Evolutionary conservation across 2,797 vertebrate species (phyloP), one percentile per base, ranked within the genome.

Genomic region (Neostethus bicornis): DNA sequence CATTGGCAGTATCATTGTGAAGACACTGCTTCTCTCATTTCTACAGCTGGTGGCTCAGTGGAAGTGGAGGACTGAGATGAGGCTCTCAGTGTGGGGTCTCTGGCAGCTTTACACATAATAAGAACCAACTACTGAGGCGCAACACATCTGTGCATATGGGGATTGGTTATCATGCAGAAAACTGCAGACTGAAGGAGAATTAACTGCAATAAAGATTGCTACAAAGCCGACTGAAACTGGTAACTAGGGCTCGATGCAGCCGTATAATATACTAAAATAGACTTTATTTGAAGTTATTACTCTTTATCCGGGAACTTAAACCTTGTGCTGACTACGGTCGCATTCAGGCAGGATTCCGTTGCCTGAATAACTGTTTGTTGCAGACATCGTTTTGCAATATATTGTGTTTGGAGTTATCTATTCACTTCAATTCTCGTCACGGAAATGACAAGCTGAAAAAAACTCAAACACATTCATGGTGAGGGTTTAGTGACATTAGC

Each of bases 21-120:
- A 48, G 67, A 79, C 77, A 39, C 61, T 54, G 63, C 72, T 73
- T 66, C 68, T 41, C 68, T 76, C 66, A 21, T 59, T 61, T 53
- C 67, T 78, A 49, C 83, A 90, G 83, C 80, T 77, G 79, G 80
- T 57, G 75, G 85, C 85, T 87, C 77, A 70, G 73, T 55, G 70
- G 80, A 87, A 70, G 66, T 23, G 44, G 31, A 59, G 66, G 59
- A 77, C 65, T 71, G 48, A 79, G 78, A 83, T 60, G 70, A 57
- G 28, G 65, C 67, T 68, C 85, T 79, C 87, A 85, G 84, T 88
- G 86, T 87, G 85, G 66, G 87, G 85, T 85, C 85, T 54, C 43
- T 77, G 65, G 60, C 72, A 76, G 77, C 67, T 70, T 42, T 10
- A 12, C 73, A 61, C 54, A 73, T 59, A 55, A 55, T 60, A 46